These are phyloP conservation scores for Trichomalopsis sarcophagae DNA, from an alignment of 1,140 invertebrate species.

Conservation along the genomic window DNA sequence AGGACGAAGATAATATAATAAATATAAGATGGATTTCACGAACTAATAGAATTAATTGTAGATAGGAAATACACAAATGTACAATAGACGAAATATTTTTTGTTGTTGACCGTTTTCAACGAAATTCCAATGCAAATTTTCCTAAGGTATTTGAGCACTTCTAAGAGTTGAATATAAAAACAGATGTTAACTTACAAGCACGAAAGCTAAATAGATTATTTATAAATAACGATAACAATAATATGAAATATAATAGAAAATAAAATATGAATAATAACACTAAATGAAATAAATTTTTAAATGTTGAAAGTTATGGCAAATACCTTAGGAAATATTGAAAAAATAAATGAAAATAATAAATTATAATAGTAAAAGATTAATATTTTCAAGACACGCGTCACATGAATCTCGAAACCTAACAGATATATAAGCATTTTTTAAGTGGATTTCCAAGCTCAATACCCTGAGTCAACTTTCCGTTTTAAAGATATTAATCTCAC, in stretches of 20 bases:
- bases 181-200: constrained; percentile 17
- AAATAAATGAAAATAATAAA: constrained; percentile 17
- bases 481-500: constrained; percentile 19
- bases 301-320: constrained; percentile 16
- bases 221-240: constrained; percentile 8
- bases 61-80: constrained; percentile 35
- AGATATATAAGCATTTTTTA: not conserved
- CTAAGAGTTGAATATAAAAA: constrained; percentile 24
- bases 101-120: constrained; percentile 35
- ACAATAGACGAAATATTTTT: constrained; percentile 37
- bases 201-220: constrained; percentile 22
- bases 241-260: constrained; percentile 25
- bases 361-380: constrained; percentile 7
- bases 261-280: constrained; percentile 7
- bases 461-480: not conserved
- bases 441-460: not conserved
- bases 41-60: constrained; percentile 39
- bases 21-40: constrained; percentile 1
- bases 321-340: constrained; percentile 17
- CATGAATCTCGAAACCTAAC: constrained; percentile 15
- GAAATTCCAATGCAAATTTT: constrained; percentile 32
- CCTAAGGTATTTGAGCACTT: constrained; percentile 28
- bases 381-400: constrained; percentile 26
- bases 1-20: constrained; percentile 16
- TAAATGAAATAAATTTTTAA: constrained; percentile 28